Conservation (phyloP, 2,797 vertebrate species). For the Gobio occitaniae region DNA sequence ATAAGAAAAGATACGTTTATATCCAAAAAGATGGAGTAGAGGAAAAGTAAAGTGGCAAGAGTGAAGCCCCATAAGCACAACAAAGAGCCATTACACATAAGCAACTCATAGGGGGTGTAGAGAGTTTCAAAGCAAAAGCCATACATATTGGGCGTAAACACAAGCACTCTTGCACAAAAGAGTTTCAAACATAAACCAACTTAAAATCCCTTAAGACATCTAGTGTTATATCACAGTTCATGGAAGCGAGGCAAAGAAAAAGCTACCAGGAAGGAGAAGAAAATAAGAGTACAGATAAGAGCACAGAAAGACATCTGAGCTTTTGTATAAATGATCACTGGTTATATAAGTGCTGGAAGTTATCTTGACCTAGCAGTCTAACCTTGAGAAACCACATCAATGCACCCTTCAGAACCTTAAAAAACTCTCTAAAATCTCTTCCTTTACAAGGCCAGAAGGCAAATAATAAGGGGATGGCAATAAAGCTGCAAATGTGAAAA, state of each 20-base stretch:
- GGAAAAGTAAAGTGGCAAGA: neutral
- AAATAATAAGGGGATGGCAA: slow-evolving; percentile 16
- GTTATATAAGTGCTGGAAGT: slow-evolving; percentile 27
- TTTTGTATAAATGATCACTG: slow-evolving; percentile 9
- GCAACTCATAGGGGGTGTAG: slow-evolving; percentile 27
- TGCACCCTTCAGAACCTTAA: neutral
- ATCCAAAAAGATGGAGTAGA: neutral
- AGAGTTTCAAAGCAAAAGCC: slow-evolving; percentile 14
- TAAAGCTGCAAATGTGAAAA: slow-evolving; percentile 26
- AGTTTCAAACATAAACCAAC: slow-evolving; percentile 27
- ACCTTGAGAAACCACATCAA: slow-evolving; percentile 30
- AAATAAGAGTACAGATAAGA: slow-evolving; percentile 25
- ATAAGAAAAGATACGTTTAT: neutral
- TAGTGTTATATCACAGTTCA: slow-evolving; percentile 19
- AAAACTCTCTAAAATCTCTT: slow-evolving; percentile 2
- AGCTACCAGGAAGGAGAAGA: neutral
- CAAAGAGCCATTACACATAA: slow-evolving; percentile 21
- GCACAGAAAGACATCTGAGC: slow-evolving; percentile 15
- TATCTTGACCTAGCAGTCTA: slow-evolving; percentile 7
- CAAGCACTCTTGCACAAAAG: neutral
- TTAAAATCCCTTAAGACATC: slow-evolving; percentile 34
- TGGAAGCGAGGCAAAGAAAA: slow-evolving; percentile 12
- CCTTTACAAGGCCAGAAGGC: neutral
- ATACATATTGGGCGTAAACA: slow-evolving; percentile 4
- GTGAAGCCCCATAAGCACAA: slow-evolving; percentile 6